Evolutionary conservation across 2,113 vertebrate genomes (phyloP).

Genomic region (Phyllostomus discolor): DNA sequence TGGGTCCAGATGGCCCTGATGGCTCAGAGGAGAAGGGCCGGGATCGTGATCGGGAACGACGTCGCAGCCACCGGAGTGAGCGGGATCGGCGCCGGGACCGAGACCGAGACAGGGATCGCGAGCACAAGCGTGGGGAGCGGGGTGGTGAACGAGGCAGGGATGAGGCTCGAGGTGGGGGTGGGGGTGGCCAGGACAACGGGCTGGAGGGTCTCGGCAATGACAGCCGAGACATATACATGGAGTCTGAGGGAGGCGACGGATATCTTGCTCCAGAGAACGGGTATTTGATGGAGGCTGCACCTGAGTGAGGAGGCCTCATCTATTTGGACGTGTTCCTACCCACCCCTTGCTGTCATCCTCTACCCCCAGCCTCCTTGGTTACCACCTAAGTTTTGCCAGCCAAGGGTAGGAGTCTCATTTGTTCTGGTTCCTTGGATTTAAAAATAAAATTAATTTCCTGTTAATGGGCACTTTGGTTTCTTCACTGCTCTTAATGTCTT

Average conservation of each 20-base stretch:
- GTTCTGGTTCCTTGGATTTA: conserved; percentile 60
- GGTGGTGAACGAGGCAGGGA: conserved; percentile 79
- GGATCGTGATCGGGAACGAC: conserved; percentile 79
- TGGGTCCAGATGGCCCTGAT: conserved; percentile 78
- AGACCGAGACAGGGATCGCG: conserved; percentile 83
- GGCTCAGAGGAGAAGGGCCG: conserved; percentile 78
- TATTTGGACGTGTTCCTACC: conserved; percentile 32
- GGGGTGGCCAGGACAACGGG: conserved; percentile 77
- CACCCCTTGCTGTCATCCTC: conserved; percentile 3
- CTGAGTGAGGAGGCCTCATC: conserved; percentile 79
- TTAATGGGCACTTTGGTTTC: background rate
- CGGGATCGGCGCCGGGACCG: conserved; percentile 83
- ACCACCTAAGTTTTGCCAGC: conserved; percentile 20
- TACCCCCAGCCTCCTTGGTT: background rate
- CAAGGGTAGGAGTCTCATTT: conserved; percentile 42
- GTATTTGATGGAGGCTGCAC: conserved; percentile 87
- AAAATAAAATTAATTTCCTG: conserved; percentile 75
- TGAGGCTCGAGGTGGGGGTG: conserved; percentile 65
- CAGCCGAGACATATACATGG: conserved; percentile 87
- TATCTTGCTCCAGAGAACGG: conserved; percentile 91
- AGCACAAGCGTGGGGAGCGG: conserved; percentile 79
- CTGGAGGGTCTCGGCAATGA: conserved; percentile 82
- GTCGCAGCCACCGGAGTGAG: conserved; percentile 83
- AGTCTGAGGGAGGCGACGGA: conserved; percentile 87
- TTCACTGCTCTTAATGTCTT: background rate